These are phyloP conservation scores for Stramonita haemastoma DNA, from an alignment of 2,888 invertebrate species.

Conservation along the genomic window DNA sequence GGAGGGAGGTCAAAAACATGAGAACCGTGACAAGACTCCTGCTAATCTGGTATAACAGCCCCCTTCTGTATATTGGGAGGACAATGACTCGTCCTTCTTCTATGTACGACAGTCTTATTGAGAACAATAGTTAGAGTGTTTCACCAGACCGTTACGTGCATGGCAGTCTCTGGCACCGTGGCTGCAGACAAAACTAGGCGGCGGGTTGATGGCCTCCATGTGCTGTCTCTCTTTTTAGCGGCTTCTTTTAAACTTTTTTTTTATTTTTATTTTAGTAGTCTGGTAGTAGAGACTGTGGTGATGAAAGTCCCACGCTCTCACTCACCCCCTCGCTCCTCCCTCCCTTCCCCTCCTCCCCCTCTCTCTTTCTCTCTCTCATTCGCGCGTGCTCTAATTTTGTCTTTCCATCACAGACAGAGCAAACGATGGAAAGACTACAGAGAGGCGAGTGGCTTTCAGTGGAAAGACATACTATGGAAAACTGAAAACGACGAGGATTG, in stretches of 20 bases:
- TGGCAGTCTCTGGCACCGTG: too few relatives aligned
- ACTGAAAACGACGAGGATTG: too few relatives aligned
- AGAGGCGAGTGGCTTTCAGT: neutral
- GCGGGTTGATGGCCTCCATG: neutral
- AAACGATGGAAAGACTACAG: neutral
- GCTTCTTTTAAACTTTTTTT: neutral
- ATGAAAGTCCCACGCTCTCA: too few relatives aligned
- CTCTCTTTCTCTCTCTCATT: neutral
- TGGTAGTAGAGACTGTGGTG: too few relatives aligned
- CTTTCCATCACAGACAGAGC: neutral
- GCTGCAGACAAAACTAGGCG: neutral
- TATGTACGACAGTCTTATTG: neutral
- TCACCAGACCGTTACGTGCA: too few relatives aligned
- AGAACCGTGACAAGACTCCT: neutral
- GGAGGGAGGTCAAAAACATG: neutral
- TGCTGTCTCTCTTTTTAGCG: neutral
- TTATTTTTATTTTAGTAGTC: too few relatives aligned
- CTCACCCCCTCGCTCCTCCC: too few relatives aligned
- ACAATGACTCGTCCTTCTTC: neutral
- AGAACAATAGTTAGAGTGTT: neutral
- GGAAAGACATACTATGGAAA: neutral
- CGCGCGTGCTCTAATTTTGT: neutral
- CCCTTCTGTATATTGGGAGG: neutral
- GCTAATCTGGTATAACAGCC: too few relatives aligned
- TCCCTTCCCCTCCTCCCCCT: neutral